Conservation (phyloP, 64 coral and sea anemone species). For the Stylophora pistillata region DNA sequence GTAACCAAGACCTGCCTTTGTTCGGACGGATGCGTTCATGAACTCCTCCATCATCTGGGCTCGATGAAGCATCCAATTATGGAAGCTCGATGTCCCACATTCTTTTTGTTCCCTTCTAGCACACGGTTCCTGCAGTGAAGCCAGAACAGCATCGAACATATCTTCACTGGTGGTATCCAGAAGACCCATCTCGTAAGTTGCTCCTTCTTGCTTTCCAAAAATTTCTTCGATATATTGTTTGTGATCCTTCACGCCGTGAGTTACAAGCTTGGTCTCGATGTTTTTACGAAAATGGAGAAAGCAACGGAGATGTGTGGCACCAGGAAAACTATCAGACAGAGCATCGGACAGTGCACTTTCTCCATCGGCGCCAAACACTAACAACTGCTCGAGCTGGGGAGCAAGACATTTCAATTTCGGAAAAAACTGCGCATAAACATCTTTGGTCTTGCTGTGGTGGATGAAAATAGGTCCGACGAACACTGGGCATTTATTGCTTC, state of each 20-base stretch:
- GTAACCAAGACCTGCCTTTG: not conserved
- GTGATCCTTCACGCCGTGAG: not conserved
- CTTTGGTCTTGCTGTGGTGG: not conserved
- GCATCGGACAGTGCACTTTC: not conserved
- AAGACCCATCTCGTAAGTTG: not conserved
- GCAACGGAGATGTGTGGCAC: not conserved
- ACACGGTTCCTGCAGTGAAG: not conserved
- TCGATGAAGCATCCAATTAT: not conserved
- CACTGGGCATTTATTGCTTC: no score
- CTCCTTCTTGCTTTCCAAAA: not conserved
- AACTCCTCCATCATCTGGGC: no score
- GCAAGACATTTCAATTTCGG: not conserved
- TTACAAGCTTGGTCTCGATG: not conserved
- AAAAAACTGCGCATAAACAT: not conserved
- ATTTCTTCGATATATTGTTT: not conserved
- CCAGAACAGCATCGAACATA: not conserved
- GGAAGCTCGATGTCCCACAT: not conserved
- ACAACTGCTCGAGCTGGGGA: not conserved
- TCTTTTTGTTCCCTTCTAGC: not conserved
- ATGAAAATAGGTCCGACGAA: not conserved
- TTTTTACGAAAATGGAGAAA: conserved; percentile 15
- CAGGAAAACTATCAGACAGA: not conserved
- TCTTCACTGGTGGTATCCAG: no score
- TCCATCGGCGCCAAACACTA: not conserved
- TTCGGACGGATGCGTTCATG: no score